These are phyloP conservation scores for Amphiprion ocellaris DNA, from an alignment of 2,113 vertebrate species.

Conservation along the genomic window DNA sequence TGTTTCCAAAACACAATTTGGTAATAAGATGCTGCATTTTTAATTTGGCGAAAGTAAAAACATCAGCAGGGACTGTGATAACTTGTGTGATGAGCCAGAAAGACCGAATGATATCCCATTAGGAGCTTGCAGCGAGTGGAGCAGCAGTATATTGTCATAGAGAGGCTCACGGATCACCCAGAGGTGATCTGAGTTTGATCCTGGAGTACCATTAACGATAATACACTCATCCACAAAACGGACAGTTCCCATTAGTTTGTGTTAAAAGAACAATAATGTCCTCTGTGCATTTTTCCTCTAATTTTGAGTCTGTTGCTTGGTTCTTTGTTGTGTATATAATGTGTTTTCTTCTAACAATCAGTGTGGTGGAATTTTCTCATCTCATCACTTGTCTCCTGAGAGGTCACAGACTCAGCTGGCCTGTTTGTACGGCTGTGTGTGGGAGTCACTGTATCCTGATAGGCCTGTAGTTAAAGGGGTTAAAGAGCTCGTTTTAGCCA, in stretches of 20 bases:
- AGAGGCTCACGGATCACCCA: background rate
- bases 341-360: background rate
- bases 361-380: conserved; percentile 7
- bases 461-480: conserved; percentile 66
- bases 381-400: conserved; percentile 7
- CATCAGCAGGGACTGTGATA: background rate
- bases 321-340: background rate
- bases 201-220: background rate
- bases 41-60: background rate
- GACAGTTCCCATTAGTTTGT: background rate
- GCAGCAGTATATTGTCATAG: conserved; percentile 1
- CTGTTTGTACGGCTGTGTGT: conserved; percentile 38
- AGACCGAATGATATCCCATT: conserved; percentile 9
- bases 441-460: conserved; percentile 46
- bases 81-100: conserved; percentile 22
- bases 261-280: background rate
- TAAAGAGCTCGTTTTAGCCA: conserved; percentile 72
- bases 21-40: background rate
- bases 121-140: background rate
- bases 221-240: background rate
- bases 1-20: background rate
- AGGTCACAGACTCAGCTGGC: conserved; percentile 21
- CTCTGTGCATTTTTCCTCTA: background rate
- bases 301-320: background rate
- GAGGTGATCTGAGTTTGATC: background rate